Percentiles rank a stretch among this genome's conserved stretches.
phyloP scores from a whole-genome alignment of 1,140 invertebrate species.

The Choristoneura fumiferana region DNA sequence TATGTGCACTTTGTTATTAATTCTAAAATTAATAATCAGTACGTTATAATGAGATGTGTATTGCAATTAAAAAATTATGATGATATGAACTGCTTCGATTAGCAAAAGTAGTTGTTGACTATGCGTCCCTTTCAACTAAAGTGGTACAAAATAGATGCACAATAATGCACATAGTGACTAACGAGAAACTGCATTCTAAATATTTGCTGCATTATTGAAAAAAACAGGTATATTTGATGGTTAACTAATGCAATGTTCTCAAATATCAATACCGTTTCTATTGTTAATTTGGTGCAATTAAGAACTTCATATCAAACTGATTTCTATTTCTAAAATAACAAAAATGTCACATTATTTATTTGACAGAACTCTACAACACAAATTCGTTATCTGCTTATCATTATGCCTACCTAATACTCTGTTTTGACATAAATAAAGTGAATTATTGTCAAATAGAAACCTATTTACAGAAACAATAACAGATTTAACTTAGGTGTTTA shows the following conservation, averaged over 20 bases:
- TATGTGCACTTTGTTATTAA: conserved; percentile 1
- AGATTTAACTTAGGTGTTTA: conserved; percentile 1
- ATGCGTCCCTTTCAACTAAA: no score
- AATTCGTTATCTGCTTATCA: conserved; percentile 13
- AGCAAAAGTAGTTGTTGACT: no score
- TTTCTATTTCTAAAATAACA: neutral
- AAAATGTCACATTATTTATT: neutral
- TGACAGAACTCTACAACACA: neutral
- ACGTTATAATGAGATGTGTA: neutral
- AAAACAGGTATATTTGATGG: neutral
- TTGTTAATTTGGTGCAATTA: conserved; percentile 11
- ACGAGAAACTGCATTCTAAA: no score
- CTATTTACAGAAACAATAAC: conserved; percentile 17
- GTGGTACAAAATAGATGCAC: no score
- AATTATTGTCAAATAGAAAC: conserved; percentile 18
- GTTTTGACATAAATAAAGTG: conserved; percentile 18
- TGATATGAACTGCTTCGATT: neutral
- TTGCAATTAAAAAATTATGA: neutral
- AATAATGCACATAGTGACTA: no score
- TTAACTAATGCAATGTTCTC: neutral
- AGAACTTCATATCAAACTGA: neutral
- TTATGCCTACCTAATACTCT: conserved; percentile 17
- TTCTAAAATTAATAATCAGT: conserved; percentile 14
- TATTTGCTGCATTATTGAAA: conserved; percentile 1
- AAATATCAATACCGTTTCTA: neutral